A percentile compares a stretch with the other conserved stretches of the same genome.
These are phyloP conservation scores for Arvicanthis niloticus DNA, from an alignment of 2,113 vertebrate genomes.

Conservation along the genomic window DNA sequence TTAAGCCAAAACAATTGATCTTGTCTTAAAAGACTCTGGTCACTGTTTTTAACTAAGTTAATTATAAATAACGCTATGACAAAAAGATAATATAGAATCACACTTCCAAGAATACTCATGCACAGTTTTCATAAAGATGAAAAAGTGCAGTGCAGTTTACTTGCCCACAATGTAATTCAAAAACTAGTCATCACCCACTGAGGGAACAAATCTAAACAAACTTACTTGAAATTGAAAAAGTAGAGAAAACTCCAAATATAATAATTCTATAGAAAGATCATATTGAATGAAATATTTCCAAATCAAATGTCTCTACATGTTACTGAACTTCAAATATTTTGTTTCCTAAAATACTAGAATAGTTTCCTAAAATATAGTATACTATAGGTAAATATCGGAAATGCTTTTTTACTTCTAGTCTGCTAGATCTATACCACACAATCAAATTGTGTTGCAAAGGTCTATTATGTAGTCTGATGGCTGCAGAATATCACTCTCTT, in stretches of 20 bases:
- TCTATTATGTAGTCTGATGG: neutral
- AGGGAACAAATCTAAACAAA: neutral
- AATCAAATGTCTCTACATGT: slow-evolving; percentile 1
- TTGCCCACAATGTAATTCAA: neutral
- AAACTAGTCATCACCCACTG: neutral
- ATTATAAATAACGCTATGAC: neutral
- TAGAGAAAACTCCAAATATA: slow-evolving; percentile 30
- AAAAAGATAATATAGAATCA: slow-evolving; percentile 11
- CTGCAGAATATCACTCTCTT: neutral
- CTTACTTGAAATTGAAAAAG: neutral
- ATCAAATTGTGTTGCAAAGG: neutral
- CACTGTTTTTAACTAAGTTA: slow-evolving; percentile 4
- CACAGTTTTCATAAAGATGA: slow-evolving; percentile 21
- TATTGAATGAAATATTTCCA: slow-evolving; percentile 25
- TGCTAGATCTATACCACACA: neutral
- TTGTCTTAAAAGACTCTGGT: neutral
- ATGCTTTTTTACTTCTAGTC: neutral
- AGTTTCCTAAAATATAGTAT: slow-evolving; percentile 19
- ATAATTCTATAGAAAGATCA: slow-evolving; percentile 16
- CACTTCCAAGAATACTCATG: neutral
- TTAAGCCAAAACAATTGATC: neutral
- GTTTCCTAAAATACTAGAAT: slow-evolving; percentile 5
- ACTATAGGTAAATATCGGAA: neutral
- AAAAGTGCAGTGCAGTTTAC: neutral
- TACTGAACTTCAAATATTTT: slow-evolving; percentile 14